Conservation (phyloP, 2,888 invertebrate species). For the Agrilus cyanescens region DNA sequence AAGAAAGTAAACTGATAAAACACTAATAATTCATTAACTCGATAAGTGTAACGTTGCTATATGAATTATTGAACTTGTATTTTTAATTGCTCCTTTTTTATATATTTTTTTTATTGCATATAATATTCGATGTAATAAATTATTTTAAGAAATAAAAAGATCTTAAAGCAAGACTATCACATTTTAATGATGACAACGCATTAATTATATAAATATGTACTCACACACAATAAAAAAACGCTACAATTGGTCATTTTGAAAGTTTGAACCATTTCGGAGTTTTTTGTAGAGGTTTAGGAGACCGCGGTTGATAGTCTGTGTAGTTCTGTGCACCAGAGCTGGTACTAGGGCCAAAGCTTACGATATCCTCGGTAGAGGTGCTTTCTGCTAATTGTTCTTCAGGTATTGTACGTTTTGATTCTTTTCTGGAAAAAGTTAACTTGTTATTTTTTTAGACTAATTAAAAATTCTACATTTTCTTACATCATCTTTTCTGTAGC, state of each 20-base stretch:
- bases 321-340: slow-evolving; percentile 17
- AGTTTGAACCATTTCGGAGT: slow-evolving; percentile 35
- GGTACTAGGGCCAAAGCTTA: slow-evolving; percentile 26
- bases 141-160: too few species aligned
- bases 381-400: slow-evolving; percentile 13
- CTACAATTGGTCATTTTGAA: slow-evolving; percentile 13
- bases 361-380: slow-evolving; percentile 11
- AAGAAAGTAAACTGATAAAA: too few species aligned
- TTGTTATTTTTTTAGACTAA: neutral
- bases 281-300: slow-evolving; percentile 23
- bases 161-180: too few species aligned
- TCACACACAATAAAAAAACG: neutral
- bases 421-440: neutral
- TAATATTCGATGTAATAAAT: too few species aligned
- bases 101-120: too few species aligned
- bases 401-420: neutral
- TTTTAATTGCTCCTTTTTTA: too few species aligned
- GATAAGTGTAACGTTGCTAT: too few species aligned
- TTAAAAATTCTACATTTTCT: neutral
- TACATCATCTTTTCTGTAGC: slow-evolving; percentile 59
- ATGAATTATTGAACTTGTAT: too few species aligned
- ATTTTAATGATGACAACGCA: too few species aligned
- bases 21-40: too few species aligned
- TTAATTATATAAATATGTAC: too few species aligned
- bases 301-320: slow-evolving; percentile 15